Evolutionary conservation across 1,140 invertebrate species (phyloP).

Genomic region (Frieseomelitta varia): DNA sequence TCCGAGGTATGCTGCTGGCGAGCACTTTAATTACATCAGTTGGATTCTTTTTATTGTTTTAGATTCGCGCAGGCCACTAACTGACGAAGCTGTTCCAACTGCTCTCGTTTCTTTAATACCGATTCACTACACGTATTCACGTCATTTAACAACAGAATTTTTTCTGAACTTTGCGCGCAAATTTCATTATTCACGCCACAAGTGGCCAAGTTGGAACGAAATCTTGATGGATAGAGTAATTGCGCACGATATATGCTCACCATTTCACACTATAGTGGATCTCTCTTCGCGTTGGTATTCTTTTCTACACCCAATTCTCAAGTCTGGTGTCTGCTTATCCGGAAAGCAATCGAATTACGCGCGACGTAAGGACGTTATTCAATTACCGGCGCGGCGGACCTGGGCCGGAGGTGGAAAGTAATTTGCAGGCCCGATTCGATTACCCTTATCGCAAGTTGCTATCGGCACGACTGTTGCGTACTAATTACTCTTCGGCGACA

Average conservation of each 20-base stretch:
- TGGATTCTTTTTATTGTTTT: neutral
- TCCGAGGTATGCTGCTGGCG: neutral
- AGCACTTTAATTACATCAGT: neutral
- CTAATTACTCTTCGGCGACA: conserved; percentile 59
- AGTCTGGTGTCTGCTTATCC: conserved; percentile 58
- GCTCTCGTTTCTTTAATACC: neutral
- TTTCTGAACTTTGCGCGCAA: no score
- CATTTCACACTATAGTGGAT: neutral
- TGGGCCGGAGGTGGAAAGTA: conserved; percentile 56
- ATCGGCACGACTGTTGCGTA: conserved; percentile 47
- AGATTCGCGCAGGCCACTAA: conserved; percentile 3
- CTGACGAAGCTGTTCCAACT: conserved; percentile 4
- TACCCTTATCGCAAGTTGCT: conserved; percentile 57
- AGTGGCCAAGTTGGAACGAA: no score
- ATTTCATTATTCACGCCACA: no score
- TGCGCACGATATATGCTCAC: neutral
- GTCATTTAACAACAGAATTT: no score
- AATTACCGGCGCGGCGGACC: conserved; percentile 40
- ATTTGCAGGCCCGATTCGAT: conserved; percentile 61
- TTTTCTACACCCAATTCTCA: conserved; percentile 21
- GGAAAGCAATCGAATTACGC: conserved; percentile 60
- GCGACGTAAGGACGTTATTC: conserved; percentile 59
- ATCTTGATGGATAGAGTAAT: neutral
- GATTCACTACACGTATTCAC: no score
- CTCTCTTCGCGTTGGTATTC: neutral